These are phyloP conservation scores for Gallirallus australis DNA, from an alignment of 2,797 vertebrate genomes.

Conservation along the genomic window DNA sequence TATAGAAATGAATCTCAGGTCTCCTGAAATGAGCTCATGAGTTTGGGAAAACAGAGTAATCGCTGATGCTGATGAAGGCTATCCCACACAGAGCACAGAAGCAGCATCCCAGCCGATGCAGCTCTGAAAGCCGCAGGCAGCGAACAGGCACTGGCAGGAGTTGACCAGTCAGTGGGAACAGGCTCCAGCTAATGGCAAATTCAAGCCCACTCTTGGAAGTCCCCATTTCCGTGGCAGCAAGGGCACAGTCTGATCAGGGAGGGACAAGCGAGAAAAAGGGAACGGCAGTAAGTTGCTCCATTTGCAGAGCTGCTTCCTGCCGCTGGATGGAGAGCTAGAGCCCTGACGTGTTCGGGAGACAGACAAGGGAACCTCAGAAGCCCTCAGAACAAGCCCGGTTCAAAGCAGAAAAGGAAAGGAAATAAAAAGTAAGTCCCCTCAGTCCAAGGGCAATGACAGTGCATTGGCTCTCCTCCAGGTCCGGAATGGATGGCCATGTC, in stretches of 20 bases:
- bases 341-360: neutral
- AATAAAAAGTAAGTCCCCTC: neutral
- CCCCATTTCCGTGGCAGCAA: neutral
- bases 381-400: neutral
- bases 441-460: neutral
- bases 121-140: neutral
- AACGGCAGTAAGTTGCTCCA: neutral
- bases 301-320: neutral
- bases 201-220: neutral
- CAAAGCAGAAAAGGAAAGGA: neutral
- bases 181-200: neutral
- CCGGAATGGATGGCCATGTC: neutral
- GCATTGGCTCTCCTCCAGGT: neutral
- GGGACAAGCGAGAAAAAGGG: neutral
- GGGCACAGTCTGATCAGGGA: neutral
- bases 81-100: neutral
- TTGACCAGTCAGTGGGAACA: neutral
- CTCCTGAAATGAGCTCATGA: constrained; percentile 36
- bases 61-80: constrained; percentile 14
- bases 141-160: neutral
- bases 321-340: constrained; percentile 45
- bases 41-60: constrained; percentile 1
- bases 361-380: rapidly evolving
- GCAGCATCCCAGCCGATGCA: neutral
- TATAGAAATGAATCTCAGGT: constrained; percentile 40